Base-by-base conservation (phyloP, 2,888 invertebrate genomes). In the Ophion ventricosus region DNA sequence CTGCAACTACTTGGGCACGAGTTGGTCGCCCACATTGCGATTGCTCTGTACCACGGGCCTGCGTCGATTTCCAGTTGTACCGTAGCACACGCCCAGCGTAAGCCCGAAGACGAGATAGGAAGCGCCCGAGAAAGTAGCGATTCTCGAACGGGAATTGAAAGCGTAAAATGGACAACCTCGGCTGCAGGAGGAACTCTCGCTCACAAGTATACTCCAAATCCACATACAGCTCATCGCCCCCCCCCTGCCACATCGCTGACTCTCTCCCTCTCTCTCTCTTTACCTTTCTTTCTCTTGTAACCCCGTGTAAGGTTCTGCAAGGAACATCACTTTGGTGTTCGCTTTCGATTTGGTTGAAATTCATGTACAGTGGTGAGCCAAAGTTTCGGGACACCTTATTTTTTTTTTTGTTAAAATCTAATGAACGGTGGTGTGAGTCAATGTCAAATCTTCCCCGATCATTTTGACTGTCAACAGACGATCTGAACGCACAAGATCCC, bases 81-180 rank as follows among this genome's bases (percentile, higher is more conserved):
- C 57, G 43, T 57, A 11, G 40, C n/a, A 81, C 54, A 72, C 40
- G 26, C 61, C 26, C 20, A 40, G 59, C 29, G 35, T 73, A 81
- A 80, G 56, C 63, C 57, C 56, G 66, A 8, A 73, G 73, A 10
- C 43, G 11, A 63, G 67, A 69, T 67, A 25, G 76, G 29, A 80
- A 80, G 77, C 63, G 73, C 61, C 56, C 26, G 43, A 72, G 56
- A 56, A 69, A 67, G 83, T 77, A 69, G 54, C 64, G 23, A 61
- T 77, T 70, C 73, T 67, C 80, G 72, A 66, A 57, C 56, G 80
- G 80, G 76, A 85, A 83, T 85, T 85, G 85, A 80, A 85, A 85
- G 73, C 80, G 59, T 56, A 49, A 69, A 80, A 83, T 80, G 77
- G 80, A 83, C 82, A 66, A 59, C 64, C 69, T 26, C 40, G 77